A percentile compares a stretch with the other conserved stretches of the same genome.
These are phyloP conservation scores for cattle (Bos taurus) DNA, from an alignment of 2,113 vertebrate genomes.

Conservation along the genomic window ARS-UCD2.0 NC_037328.1:68237001-68237500, in stretches of 20 bases:
- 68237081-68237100: background rate
- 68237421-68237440: background rate
- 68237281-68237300: background rate
- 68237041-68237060: background rate
- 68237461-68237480: background rate
- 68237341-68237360: background rate
- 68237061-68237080: background rate
- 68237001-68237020: background rate
- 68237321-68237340: background rate
- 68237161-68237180: background rate
- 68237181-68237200: slow-evolving; percentile 2
- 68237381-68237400: background rate
- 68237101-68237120: background rate
- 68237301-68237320: background rate
- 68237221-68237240: background rate
- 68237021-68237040: background rate
- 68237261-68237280: background rate
- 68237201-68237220: slow-evolving; percentile 26
- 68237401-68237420: background rate
- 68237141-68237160: background rate
- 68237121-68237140: background rate
- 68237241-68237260: background rate
- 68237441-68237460: background rate
- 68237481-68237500: background rate
- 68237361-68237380: background rate